These are phyloP conservation scores for Adoxophyes honmai DNA, from an alignment of 1,140 invertebrate genomes.

Conservation along the genomic window DNA sequence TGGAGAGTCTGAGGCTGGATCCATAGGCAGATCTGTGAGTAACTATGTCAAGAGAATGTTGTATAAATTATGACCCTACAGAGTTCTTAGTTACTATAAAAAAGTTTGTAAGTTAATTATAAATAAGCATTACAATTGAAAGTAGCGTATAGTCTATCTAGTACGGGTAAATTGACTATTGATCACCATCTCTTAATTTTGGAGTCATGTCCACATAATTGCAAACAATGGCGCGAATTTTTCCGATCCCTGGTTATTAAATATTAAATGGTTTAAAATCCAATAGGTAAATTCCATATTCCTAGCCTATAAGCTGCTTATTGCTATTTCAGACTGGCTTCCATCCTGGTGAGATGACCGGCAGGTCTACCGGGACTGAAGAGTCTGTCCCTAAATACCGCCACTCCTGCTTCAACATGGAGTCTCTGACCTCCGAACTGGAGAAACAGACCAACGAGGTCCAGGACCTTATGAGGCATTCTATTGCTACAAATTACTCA, in stretches of 20 bases:
- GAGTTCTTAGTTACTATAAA: too few relatives aligned
- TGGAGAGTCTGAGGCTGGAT: constrained; percentile 48
- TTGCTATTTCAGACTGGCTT: constrained; percentile 46
- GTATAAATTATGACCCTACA: too few relatives aligned
- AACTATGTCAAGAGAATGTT: background rate
- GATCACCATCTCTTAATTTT: too few relatives aligned
- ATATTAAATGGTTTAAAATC: too few relatives aligned
- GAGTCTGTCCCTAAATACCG: constrained; percentile 25
- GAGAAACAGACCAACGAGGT: constrained; percentile 59
- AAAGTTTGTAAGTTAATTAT: too few relatives aligned
- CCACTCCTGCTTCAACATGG: constrained; percentile 44
- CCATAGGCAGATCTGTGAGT: constrained; percentile 58
- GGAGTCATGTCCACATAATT: too few relatives aligned
- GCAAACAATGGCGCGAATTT: too few relatives aligned
- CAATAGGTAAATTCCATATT: background rate
- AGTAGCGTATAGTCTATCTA: too few relatives aligned
- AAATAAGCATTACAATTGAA: too few relatives aligned
- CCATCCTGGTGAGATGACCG: constrained; percentile 66
- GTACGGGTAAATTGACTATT: too few relatives aligned
- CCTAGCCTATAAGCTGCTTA: background rate
- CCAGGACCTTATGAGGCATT: constrained; percentile 59
- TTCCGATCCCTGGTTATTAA: too few relatives aligned
- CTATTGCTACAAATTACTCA: constrained; percentile 60
- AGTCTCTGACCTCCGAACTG: constrained; percentile 52
- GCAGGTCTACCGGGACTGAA: constrained; percentile 59